These are phyloP conservation scores for Neogale vison DNA, from an alignment of 2,113 vertebrate species.

Conservation along the genomic window DNA sequence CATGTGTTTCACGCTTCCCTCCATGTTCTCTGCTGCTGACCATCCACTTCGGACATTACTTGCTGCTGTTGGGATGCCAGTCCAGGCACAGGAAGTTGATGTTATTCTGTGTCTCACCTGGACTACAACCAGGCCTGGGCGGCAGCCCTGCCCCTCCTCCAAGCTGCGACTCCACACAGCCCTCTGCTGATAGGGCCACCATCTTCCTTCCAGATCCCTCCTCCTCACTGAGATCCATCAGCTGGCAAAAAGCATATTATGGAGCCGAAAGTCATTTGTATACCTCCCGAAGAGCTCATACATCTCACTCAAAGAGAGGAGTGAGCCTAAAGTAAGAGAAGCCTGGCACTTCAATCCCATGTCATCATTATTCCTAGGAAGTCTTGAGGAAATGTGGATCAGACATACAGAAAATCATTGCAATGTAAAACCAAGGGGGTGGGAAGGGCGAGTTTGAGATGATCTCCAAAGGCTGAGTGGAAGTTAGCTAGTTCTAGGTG, in stretches of 20 bases:
- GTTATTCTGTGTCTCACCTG: background rate
- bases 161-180: background rate
- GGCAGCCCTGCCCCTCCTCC: background rate
- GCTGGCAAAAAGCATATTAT: background rate
- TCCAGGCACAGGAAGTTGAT: too few relatives aligned
- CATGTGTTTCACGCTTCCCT: accelerated
- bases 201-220: background rate
- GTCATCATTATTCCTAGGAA: background rate
- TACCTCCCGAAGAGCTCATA: background rate
- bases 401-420: background rate
- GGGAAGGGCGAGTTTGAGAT: background rate
- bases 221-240: background rate
- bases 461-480: background rate
- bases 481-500: background rate
- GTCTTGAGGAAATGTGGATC: background rate
- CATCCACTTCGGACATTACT: accelerated
- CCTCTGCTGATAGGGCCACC: background rate
- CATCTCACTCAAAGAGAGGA: background rate
- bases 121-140: background rate
- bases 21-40: background rate
- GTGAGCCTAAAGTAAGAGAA: background rate
- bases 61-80: too few relatives aligned
- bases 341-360: background rate
- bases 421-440: background rate
- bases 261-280: background rate